phyloP scores from a whole-genome alignment of 2,888 invertebrate species.

The Agrochola macilenta region DNA sequence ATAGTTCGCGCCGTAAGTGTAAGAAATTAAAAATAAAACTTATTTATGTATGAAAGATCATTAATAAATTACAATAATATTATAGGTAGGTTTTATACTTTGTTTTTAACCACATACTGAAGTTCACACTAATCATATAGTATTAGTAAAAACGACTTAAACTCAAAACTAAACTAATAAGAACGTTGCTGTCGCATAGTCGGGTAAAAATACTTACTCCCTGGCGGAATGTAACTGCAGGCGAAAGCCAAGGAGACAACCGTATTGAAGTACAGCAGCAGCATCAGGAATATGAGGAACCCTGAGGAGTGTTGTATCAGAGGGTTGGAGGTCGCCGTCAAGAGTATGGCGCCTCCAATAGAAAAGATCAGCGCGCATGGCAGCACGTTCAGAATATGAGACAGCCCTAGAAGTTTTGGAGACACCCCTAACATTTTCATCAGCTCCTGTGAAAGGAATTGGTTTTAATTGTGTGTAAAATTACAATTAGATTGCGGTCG shows the following conservation, averaged over 20 bases:
- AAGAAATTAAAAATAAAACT: too few relatives aligned
- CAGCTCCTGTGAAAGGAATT: slow-evolving; percentile 91
- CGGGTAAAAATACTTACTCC: slow-evolving; percentile 29
- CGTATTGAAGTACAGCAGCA: slow-evolving; percentile 70
- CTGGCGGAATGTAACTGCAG: slow-evolving; percentile 50
- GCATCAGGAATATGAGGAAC: slow-evolving; percentile 50
- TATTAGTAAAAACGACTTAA: too few relatives aligned
- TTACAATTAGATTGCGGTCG: neutral
- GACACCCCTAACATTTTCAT: slow-evolving; percentile 95
- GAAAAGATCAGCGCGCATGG: slow-evolving; percentile 78
- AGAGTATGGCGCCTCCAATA: slow-evolving; percentile 40
- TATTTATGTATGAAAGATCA: too few relatives aligned
- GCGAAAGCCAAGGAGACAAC: slow-evolving; percentile 49
- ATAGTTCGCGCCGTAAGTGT: too few relatives aligned
- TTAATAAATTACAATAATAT: too few relatives aligned
- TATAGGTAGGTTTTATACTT: too few relatives aligned
- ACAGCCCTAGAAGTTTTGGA: slow-evolving; percentile 91
- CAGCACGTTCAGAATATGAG: slow-evolving; percentile 92
- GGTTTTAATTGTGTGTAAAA: neutral
- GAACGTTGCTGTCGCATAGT: too few relatives aligned
- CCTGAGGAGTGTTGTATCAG: slow-evolving; percentile 39
- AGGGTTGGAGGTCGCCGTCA: slow-evolving; percentile 34
- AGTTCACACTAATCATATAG: too few relatives aligned
- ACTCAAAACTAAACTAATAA: too few relatives aligned
- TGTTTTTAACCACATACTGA: too few relatives aligned